A percentile compares a stretch with the other conserved stretches of the same genome.
These are phyloP conservation scores for Philonicus albiceps DNA, from an alignment of 2,888 invertebrate genomes.

Conservation along the genomic window DNA sequence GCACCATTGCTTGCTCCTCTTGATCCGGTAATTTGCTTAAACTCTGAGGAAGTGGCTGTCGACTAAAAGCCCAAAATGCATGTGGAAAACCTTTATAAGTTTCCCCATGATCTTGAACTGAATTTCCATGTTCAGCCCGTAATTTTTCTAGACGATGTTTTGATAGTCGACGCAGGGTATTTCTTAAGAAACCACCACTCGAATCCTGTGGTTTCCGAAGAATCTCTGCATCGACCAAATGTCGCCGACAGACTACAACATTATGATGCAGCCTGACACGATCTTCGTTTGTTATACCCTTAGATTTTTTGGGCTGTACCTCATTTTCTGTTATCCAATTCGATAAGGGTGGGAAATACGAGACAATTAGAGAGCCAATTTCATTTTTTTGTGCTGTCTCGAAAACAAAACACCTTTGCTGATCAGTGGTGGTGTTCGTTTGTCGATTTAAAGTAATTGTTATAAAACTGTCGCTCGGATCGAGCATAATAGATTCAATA, in stretches of 20 bases:
- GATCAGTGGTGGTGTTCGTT: constrained; percentile 53
- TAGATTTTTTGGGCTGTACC: constrained; percentile 69
- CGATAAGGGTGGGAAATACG: constrained; percentile 86
- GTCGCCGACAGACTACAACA: constrained; percentile 81
- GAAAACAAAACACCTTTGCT: constrained; percentile 88
- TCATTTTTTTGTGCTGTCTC: constrained; percentile 90
- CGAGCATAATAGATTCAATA: constrained; percentile 88
- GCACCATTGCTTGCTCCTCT: constrained; percentile 85
- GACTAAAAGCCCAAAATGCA: constrained; percentile 90
- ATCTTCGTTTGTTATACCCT: constrained; percentile 86
- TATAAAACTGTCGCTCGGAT: constrained; percentile 91
- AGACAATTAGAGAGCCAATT: constrained; percentile 90
- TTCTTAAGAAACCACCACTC: constrained; percentile 85
- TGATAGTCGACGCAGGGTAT: constrained; percentile 85
- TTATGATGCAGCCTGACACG: constrained; percentile 87
- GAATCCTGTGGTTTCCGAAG: constrained; percentile 84
- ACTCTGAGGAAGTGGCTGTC: constrained; percentile 80
- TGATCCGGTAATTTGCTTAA: constrained; percentile 84
- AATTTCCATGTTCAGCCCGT: constrained; percentile 71
- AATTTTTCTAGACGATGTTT: constrained; percentile 84
- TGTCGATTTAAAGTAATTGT: constrained; percentile 83
- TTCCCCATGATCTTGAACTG: constrained; percentile 76
- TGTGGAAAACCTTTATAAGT: constrained; percentile 87
- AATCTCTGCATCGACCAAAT: constrained; percentile 82
- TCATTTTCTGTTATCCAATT: constrained; percentile 82